Conservation (phyloP, 1,140 invertebrate genomes). For the Plectrocnemia conspersa region DNA sequence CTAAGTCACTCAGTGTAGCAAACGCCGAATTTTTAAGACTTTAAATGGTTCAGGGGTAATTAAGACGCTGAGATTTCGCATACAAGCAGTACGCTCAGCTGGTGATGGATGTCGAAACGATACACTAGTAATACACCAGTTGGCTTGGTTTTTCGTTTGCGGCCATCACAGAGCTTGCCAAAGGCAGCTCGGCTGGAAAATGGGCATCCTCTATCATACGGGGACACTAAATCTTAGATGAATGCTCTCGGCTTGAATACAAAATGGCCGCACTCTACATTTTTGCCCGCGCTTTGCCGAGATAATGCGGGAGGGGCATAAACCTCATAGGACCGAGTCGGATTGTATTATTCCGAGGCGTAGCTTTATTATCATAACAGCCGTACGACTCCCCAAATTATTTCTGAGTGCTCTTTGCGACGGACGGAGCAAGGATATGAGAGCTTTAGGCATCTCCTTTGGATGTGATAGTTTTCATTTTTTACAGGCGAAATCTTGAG, state of each 20-base stretch:
- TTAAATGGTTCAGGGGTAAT: too few relatives aligned
- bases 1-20: too few relatives aligned
- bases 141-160: constrained; percentile 8
- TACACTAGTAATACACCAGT: constrained; percentile 4
- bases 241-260: constrained; percentile 22
- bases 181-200: constrained; percentile 18
- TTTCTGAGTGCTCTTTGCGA: neutral
- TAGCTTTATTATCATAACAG: constrained; percentile 6
- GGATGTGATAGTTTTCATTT: too few relatives aligned
- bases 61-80: too few relatives aligned
- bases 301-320: constrained; percentile 7
- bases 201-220: constrained; percentile 19
- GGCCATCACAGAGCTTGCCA: neutral
- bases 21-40: too few relatives aligned
- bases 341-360: constrained; percentile 3
- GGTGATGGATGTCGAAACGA: constrained; percentile 1
- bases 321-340: neutral
- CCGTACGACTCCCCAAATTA: neutral
- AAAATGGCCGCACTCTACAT: constrained; percentile 22
- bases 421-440: too few relatives aligned
- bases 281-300: constrained; percentile 12
- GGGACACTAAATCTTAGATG: constrained; percentile 24
- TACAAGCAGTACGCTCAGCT: too few relatives aligned
- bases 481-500: too few relatives aligned
- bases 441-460: too few relatives aligned